These are phyloP conservation scores for Momotus momota DNA, from an alignment of 2,797 vertebrate species.

Conservation along the genomic window DNA sequence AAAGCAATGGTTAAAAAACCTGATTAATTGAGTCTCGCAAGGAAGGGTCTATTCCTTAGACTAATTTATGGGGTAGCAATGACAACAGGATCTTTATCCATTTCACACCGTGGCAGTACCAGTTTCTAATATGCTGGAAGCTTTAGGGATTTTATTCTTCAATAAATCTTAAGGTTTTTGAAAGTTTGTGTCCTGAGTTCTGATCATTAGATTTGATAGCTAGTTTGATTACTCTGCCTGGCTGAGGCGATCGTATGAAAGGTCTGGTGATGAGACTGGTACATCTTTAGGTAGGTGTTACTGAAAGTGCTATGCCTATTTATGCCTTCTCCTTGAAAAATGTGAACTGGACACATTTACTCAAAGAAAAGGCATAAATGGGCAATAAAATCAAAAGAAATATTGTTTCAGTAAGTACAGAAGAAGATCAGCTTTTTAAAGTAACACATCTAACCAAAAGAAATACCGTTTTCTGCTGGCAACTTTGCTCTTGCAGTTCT, in stretches of 20 bases:
- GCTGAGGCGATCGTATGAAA: background rate
- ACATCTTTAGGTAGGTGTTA: background rate
- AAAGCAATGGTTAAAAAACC: background rate
- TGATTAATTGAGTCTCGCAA: slow-evolving; percentile 10
- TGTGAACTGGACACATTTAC: slow-evolving; percentile 41
- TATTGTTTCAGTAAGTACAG: slow-evolving; percentile 50
- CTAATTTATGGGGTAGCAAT: background rate
- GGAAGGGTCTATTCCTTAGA: background rate
- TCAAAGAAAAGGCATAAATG: slow-evolving; percentile 40
- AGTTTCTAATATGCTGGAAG: background rate
- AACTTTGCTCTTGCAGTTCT: background rate
- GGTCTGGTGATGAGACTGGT: background rate
- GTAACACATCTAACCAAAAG: background rate
- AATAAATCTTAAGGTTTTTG: slow-evolving; percentile 27
- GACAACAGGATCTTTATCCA: background rate
- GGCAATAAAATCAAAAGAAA: slow-evolving; percentile 69
- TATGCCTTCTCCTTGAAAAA: slow-evolving; percentile 42
- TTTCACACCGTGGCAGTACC: background rate
- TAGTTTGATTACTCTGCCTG: slow-evolving; percentile 36
- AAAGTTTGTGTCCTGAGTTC: slow-evolving; percentile 18
- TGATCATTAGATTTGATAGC: slow-evolving; percentile 37
- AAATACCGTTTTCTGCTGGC: background rate
- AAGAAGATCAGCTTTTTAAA: slow-evolving; percentile 36
- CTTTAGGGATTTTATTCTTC: slow-evolving; percentile 41
- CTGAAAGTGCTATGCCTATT: background rate